Percentiles rank a stretch among this genome's conserved stretches.
These are phyloP conservation scores for Troides helena DNA, from an alignment of 2,888 invertebrate species.

Conservation along the genomic window DNA sequence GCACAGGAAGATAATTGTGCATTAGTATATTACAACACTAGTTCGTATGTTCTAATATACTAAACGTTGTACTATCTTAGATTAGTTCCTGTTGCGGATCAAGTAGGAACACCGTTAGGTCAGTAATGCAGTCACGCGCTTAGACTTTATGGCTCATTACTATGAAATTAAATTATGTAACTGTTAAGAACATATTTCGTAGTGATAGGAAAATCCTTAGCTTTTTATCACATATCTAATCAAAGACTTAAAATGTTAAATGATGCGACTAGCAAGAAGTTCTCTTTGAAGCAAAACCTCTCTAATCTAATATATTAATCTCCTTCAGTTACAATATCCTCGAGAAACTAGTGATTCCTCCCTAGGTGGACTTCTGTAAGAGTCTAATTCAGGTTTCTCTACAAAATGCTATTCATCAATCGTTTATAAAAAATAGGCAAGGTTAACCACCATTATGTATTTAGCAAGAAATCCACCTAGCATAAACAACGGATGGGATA, in stretches of 20 bases:
- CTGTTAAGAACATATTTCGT: background rate
- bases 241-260: too few relatives aligned
- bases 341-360: too few relatives aligned
- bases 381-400: too few relatives aligned
- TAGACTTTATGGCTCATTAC: constrained; percentile 15
- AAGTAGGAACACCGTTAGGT: constrained; percentile 53
- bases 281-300: too few relatives aligned
- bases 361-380: too few relatives aligned
- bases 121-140: constrained; percentile 38
- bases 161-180: background rate
- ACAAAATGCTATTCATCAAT: too few relatives aligned
- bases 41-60: constrained; percentile 32
- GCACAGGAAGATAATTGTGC: constrained; percentile 18
- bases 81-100: constrained; percentile 55
- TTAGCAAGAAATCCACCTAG: background rate
- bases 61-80: constrained; percentile 47
- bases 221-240: too few relatives aligned
- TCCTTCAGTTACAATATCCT: too few relatives aligned
- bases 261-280: too few relatives aligned
- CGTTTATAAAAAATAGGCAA: background rate
- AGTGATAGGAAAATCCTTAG: too few relatives aligned
- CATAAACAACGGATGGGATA: constrained; percentile 11
- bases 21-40: constrained; percentile 7
- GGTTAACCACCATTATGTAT: background rate
- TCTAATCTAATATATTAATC: too few relatives aligned